phyloP scores from a whole-genome alignment of 1,140 invertebrate genomes.

The Drosophila pruinosa region DNA sequence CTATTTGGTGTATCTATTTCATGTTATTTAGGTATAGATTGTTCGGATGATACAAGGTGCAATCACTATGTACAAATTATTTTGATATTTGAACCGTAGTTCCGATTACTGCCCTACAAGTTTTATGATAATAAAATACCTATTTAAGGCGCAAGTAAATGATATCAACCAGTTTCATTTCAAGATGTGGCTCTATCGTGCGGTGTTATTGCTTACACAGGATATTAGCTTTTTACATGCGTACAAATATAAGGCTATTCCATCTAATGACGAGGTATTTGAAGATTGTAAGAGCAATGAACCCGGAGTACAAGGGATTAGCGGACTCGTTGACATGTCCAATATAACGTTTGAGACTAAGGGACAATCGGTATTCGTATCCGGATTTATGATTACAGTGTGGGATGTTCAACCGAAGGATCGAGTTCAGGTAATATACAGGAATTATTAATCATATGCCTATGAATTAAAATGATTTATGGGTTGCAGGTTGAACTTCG shows the following conservation, averaged over 20 bases:
- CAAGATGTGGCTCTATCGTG: slow-evolving; percentile 5
- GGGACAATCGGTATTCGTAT: neutral
- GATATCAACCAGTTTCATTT: neutral
- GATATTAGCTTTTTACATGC: neutral
- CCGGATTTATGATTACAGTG: neutral
- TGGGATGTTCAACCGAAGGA: neutral
- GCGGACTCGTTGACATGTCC: neutral
- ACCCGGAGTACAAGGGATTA: neutral
- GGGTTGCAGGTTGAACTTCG: neutral
- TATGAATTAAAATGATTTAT: neutral
- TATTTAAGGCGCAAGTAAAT: no score
- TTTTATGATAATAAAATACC: no score
- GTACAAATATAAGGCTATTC: neutral
- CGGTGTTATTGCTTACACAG: neutral
- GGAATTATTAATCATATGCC: neutral
- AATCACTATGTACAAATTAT: no score
- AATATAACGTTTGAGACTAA: neutral
- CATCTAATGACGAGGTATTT: neutral
- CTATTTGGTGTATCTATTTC: no score
- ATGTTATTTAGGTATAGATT: no score
- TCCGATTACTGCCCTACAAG: no score
- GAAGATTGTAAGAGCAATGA: neutral
- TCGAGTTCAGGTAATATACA: neutral
- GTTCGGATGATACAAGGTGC: no score
- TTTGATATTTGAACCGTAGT: no score